These are phyloP conservation scores for Myotis myotis DNA, from an alignment of 2,797 vertebrate genomes.

Conservation along the genomic window DNA sequence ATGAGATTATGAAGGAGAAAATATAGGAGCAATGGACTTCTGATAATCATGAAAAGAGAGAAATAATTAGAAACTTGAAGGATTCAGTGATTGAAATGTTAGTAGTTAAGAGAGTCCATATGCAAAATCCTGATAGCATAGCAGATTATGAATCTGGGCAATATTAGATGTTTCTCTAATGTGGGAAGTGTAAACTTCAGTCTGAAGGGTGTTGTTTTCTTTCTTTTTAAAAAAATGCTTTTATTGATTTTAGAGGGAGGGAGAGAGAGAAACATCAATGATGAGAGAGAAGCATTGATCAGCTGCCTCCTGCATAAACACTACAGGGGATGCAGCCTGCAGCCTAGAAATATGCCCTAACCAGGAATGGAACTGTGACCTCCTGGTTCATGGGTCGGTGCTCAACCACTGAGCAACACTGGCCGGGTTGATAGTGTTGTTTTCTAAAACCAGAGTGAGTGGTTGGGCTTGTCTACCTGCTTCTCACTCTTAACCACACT, in stretches of 20 bases:
- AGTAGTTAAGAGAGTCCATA: not conserved
- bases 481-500: not conserved
- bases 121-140: not conserved
- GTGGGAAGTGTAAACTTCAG: not conserved
- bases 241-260: no score
- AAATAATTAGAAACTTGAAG: not conserved
- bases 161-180: not conserved
- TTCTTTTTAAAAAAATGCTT: no score
- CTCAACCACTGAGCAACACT: no score
- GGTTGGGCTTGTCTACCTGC: not conserved
- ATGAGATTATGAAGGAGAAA: slow-evolving; percentile 5
- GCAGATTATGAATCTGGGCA: not conserved
- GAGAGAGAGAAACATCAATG: no score
- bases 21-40: not conserved
- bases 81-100: not conserved
- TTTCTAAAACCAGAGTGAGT: not conserved
- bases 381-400: no score
- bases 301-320: no score
- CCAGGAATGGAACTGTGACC: no score
- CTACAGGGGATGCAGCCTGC: no score
- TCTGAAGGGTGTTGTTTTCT: not conserved
- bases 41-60: slow-evolving; percentile 21
- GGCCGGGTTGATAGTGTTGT: not conserved
- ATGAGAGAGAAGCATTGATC: no score
- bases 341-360: no score